phyloP scores from a whole-genome alignment of 2,113 vertebrate genomes.

The Gorsachius goisagi region DNA sequence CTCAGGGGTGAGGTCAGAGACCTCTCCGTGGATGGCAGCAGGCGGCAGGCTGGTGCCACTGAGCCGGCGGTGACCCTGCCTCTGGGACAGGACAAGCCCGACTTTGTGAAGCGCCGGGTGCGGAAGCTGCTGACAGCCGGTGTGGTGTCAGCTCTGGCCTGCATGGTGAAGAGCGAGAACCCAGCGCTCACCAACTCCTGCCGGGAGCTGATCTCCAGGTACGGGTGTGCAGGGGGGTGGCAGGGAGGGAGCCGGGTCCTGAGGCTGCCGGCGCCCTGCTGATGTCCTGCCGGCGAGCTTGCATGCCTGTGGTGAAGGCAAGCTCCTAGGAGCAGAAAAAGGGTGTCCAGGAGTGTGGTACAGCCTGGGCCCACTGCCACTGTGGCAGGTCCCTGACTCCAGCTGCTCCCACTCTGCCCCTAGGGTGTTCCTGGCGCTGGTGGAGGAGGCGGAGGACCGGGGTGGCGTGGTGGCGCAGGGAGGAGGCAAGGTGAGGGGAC shows the following conservation, averaged over 20 bases:
- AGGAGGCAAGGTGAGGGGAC: conserved; percentile 89
- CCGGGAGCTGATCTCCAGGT: conserved; percentile 93
- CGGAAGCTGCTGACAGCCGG: conserved; percentile 86
- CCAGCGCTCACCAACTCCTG: conserved; percentile 86
- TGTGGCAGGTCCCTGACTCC: not conserved
- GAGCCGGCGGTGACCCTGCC: fast-evolving
- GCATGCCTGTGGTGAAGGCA: fast-evolving
- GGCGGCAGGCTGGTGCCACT: not conserved
- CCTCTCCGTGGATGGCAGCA: fast-evolving
- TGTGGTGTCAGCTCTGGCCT: conserved; percentile 90
- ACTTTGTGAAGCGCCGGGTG: conserved; percentile 84
- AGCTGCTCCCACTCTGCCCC: not conserved
- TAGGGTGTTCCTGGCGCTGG: conserved; percentile 93
- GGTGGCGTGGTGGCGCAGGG: conserved; percentile 93
- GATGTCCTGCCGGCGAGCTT: not conserved
- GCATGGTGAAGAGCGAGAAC: conserved; percentile 93
- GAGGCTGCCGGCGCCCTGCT: fast-evolving
- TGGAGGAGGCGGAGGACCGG: conserved; percentile 88
- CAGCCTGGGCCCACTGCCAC: fast-evolving
- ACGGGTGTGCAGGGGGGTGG: fast-evolving
- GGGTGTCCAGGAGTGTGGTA: not conserved
- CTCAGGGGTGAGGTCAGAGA: fast-evolving
- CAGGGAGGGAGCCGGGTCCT: not conserved
- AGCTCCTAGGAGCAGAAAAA: not conserved
- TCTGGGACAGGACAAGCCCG: conserved; percentile 81